Conservation (phyloP, 2,113 vertebrate species). For the Uria aalge region DNA sequence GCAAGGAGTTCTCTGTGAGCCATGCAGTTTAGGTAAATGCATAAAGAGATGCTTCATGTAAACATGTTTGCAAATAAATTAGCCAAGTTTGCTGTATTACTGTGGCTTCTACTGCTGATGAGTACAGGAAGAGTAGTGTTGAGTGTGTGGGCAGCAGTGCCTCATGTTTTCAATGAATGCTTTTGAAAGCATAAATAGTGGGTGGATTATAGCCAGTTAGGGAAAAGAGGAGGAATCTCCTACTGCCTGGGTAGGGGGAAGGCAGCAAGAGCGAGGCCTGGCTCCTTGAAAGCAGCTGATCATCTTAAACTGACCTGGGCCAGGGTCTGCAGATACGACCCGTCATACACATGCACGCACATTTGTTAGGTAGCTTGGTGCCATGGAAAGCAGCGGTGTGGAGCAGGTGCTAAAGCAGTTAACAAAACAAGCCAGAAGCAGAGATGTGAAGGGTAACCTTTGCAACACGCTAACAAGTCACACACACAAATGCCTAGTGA, state of each 20-base stretch:
- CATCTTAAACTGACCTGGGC: background rate
- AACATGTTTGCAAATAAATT: constrained; percentile 25
- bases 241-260: background rate
- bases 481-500: background rate
- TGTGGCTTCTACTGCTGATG: background rate
- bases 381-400: background rate
- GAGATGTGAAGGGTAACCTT: background rate
- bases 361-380: background rate
- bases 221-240: background rate
- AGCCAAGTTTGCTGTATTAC: background rate
- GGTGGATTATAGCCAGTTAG: background rate
- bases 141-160: constrained; percentile 23
- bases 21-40: background rate
- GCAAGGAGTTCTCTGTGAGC: background rate
- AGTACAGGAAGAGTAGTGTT: background rate
- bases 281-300: background rate
- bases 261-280: background rate
- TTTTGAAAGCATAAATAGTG: constrained; percentile 14
- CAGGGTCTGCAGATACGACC: background rate
- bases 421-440: background rate
- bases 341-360: background rate
- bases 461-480: background rate
- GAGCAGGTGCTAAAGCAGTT: background rate
- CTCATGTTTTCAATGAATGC: constrained; percentile 33
- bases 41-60: background rate